phyloP scores from a whole-genome alignment of 2,797 vertebrate genomes.

The Zenarchopterus dispar region DNA sequence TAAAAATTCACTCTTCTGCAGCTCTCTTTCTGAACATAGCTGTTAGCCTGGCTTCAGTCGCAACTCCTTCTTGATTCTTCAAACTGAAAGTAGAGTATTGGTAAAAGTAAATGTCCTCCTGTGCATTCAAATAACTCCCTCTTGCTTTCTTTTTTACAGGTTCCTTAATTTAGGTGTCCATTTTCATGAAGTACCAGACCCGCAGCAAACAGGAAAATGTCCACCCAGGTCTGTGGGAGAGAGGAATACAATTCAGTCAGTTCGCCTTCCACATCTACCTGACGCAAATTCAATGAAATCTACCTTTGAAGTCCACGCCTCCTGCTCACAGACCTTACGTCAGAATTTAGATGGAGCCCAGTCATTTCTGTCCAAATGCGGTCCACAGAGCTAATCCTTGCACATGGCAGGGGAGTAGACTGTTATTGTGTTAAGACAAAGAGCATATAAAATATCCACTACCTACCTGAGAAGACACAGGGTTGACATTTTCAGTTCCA shows the following conservation, averaged over 20 bases:
- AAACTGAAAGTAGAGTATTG: too few relatives aligned
- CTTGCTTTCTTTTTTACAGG: slow-evolving; percentile 39
- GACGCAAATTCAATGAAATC: slow-evolving; percentile 52
- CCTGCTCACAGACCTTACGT: slow-evolving; percentile 27
- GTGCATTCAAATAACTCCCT: not conserved
- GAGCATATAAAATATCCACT: slow-evolving; percentile 54
- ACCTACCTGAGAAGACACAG: slow-evolving; percentile 57
- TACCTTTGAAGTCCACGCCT: slow-evolving; percentile 36
- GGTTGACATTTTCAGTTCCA: slow-evolving; percentile 45
- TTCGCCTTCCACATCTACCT: slow-evolving; percentile 63
- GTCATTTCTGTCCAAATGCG: slow-evolving; percentile 37
- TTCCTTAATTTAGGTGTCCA: slow-evolving; percentile 44
- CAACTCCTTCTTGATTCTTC: too few relatives aligned
- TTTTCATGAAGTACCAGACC: slow-evolving; percentile 53
- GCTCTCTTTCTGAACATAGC: too few relatives aligned
- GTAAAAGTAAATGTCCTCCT: not conserved
- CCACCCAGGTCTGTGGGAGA: slow-evolving; percentile 35
- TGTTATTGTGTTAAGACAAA: slow-evolving; percentile 52
- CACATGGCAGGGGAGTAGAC: slow-evolving; percentile 70
- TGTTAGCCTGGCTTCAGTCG: too few relatives aligned
- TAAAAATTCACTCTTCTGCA: too few relatives aligned
- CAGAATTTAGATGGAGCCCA: slow-evolving; percentile 61
- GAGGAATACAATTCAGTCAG: slow-evolving; percentile 49
- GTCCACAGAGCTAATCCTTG: slow-evolving; percentile 45
- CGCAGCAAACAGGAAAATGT: slow-evolving; percentile 57